A percentile compares a stretch with the other conserved stretches of the same genome.
phyloP scores from a whole-genome alignment of 2,113 vertebrate species.

The Vombatus ursinus region DNA sequence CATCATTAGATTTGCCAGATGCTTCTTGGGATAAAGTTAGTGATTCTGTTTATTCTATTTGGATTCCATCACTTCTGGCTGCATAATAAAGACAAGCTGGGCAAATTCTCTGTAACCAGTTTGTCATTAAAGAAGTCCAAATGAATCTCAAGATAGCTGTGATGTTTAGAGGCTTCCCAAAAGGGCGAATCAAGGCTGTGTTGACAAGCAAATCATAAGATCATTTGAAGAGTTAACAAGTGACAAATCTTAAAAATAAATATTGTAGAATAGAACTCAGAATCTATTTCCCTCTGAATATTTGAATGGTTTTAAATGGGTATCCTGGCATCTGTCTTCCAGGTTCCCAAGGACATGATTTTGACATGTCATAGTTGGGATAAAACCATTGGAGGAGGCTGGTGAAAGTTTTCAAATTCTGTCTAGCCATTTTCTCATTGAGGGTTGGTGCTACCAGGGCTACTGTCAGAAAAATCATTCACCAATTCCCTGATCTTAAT shows the following conservation, averaged over 20 bases:
- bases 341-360: background rate
- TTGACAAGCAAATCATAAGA: background rate
- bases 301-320: background rate
- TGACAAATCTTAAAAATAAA: background rate
- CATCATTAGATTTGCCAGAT: constrained; percentile 37
- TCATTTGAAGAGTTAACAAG: background rate
- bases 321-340: background rate
- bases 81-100: constrained; percentile 47
- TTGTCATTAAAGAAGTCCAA: constrained; percentile 42
- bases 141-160: constrained; percentile 44
- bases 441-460: background rate
- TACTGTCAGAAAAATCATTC: background rate
- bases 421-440: background rate
- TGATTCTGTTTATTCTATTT: constrained; percentile 43
- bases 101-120: constrained; percentile 35
- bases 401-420: background rate
- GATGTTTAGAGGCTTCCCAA: constrained; percentile 46
- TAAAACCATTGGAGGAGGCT: background rate
- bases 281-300: background rate
- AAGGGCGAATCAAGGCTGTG: background rate
- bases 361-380: background rate
- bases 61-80: constrained; percentile 53
- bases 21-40: constrained; percentile 36
- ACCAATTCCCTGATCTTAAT: background rate
- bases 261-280: background rate